Conservation (phyloP, 2,888 invertebrate species). For the Scaptomyza cyrtandrae region DNA sequence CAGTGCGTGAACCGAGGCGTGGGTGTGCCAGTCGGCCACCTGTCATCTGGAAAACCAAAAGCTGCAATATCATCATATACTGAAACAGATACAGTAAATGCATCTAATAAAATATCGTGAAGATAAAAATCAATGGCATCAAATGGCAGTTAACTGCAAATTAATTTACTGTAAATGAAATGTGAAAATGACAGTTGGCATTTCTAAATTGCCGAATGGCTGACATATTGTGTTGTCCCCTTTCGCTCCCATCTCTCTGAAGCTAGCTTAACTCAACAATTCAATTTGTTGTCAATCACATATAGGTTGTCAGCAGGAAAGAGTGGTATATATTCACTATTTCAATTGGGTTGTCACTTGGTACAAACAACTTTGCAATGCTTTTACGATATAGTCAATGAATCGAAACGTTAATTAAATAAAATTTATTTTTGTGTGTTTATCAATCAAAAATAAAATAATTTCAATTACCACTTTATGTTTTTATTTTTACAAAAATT, state of each 20-base stretch:
- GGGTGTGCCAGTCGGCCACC: background rate
- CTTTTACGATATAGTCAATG: background rate
- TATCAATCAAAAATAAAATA: background rate
- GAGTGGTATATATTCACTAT: background rate
- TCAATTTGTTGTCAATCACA: conserved; percentile 4
- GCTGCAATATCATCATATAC: conserved; percentile 17
- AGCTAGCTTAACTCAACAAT: background rate
- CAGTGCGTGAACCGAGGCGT: background rate
- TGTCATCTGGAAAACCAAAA: conserved; percentile 13
- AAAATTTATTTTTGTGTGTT: background rate
- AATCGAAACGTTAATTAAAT: background rate
- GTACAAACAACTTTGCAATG: background rate
- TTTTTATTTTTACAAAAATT: background rate
- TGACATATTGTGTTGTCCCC: conserved; percentile 12
- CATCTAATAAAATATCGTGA: conserved; percentile 1
- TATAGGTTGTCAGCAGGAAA: too few relatives aligned
- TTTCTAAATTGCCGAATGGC: conserved; percentile 28
- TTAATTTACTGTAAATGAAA: conserved; percentile 21
- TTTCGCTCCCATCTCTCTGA: background rate
- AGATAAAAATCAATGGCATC: conserved; percentile 5
- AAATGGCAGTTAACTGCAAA: conserved; percentile 13
- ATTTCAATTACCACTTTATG: background rate
- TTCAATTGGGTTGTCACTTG: background rate
- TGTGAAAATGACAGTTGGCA: conserved; percentile 41
- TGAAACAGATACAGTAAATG: background rate